These are phyloP conservation scores for Lasiommata megera DNA, from an alignment of 2,888 invertebrate species.

Conservation along the genomic window DNA sequence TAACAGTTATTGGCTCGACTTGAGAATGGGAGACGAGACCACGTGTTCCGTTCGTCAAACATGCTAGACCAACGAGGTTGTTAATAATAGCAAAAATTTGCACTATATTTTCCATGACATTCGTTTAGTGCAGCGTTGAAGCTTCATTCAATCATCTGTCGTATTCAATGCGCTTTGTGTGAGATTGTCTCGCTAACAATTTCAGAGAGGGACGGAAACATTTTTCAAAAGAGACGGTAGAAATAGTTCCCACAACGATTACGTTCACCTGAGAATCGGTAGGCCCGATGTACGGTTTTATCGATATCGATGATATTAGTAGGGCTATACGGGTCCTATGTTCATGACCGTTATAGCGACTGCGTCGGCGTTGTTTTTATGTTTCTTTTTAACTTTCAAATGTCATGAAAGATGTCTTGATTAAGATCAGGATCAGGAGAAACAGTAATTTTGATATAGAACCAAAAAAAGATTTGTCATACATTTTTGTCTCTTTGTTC, in stretches of 20 bases:
- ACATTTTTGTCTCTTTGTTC: no score
- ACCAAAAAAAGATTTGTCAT: no score
- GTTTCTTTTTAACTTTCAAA: no score
- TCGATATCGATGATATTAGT: slow-evolving; percentile 16
- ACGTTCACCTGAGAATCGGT: slow-evolving; percentile 66
- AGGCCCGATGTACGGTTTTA: slow-evolving; percentile 34
- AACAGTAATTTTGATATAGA: no score
- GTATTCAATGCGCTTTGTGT: slow-evolving; percentile 45
- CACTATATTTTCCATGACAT: slow-evolving; percentile 14
- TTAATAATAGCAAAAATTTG: slow-evolving; percentile 10
- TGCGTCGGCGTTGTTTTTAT: no score
- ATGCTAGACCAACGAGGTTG: background rate
- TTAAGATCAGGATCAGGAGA: no score
- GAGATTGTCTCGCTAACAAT: slow-evolving; percentile 59
- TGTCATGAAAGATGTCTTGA: no score
- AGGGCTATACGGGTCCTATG: no score
- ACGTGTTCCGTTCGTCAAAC: background rate
- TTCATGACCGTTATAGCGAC: no score
- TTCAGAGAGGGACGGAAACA: slow-evolving; percentile 57
- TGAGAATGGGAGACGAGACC: background rate
- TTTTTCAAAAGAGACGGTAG: slow-evolving; percentile 55
- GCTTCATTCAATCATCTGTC: slow-evolving; percentile 42
- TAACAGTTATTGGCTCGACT: background rate
- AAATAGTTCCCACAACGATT: slow-evolving; percentile 78
- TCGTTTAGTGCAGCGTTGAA: slow-evolving; percentile 24